Evolutionary conservation across 2,797 vertebrate species (phyloP), one percentile per base, ranked within the genome.

Genomic region (Silurus lanzhouensis): DNA sequence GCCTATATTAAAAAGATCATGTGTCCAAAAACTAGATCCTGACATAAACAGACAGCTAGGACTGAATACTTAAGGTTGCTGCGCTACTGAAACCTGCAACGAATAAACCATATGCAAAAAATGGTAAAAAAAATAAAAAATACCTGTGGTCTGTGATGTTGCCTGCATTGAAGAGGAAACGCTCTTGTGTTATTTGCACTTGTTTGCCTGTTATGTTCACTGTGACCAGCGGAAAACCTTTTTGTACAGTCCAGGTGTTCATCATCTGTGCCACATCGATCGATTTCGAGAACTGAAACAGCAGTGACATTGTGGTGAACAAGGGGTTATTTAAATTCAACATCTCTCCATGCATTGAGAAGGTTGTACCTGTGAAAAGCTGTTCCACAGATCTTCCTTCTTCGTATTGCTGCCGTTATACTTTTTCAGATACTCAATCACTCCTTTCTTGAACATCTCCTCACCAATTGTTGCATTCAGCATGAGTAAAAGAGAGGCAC

Each of bases 221-320:
- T 17, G 96, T 98, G 84, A 99, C 96, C 92, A 99, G 90, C 63
- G 98, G 98, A 93, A 98, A 98, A 83, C 98, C 98, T 93, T 98
- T 98, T 87, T 98, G 96, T 17, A 94, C 91, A 13, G 96, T 97
- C 98, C 98, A 99, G 0, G 97, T 96, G 89, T 92, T 96, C 98
- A 99, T 99, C 93, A 99, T 95, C 89, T 95, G 94, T 46, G 96
- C 95, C 77, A 99, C 94, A 85, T 95, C 95, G 80, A 93, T 84
- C 84, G 92, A 93, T 17, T 91, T 91, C 20, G 95, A 95, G 72
- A 97, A 88, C 91, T 97, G 91, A 0, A 88, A 86, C 75, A 77
- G 15, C 88, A 92, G 80, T 76, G 63, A 63, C 38, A 71, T 67
- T 67, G 5, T 22, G 52, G 22, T 13, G 15, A 72, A 74, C 14